Conservation (phyloP, 2,888 invertebrate species). For the Erpobdella octoculata region DNA sequence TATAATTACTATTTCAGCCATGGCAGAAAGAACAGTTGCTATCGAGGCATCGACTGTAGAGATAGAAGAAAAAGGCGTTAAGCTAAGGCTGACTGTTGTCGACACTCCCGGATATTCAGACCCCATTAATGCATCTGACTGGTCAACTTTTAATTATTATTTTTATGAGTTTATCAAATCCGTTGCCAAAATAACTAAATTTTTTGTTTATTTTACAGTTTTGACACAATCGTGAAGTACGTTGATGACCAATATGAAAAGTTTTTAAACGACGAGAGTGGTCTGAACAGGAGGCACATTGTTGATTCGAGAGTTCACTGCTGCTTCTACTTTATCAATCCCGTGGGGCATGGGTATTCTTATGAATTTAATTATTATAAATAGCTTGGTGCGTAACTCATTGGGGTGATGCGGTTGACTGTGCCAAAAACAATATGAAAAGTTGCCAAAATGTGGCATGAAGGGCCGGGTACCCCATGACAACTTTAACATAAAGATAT, state of each 20-base stretch:
- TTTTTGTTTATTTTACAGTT: conserved; percentile 57
- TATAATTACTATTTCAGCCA: too few relatives aligned
- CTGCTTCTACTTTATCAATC: conserved; percentile 56
- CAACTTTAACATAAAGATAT: too few relatives aligned
- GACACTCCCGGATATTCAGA: conserved; percentile 53
- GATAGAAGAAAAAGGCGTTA: conserved; percentile 53
- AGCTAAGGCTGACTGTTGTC: conserved; percentile 49
- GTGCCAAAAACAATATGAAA: too few relatives aligned
- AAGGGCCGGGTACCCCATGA: too few relatives aligned
- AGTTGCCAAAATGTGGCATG: too few relatives aligned
- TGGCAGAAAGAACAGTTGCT: conserved; percentile 50
- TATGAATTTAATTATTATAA: background rate
- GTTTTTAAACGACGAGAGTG: conserved; percentile 69
- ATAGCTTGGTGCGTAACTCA: background rate
- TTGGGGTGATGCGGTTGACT: background rate
- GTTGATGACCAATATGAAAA: conserved; percentile 86
- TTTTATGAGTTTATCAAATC: too few relatives aligned
- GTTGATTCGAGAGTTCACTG: conserved; percentile 94
- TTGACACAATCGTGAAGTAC: conserved; percentile 85
- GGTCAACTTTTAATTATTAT: too few relatives aligned
- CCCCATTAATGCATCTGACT: conserved; percentile 49
- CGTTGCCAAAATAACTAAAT: background rate
- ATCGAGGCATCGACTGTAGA: conserved; percentile 53
- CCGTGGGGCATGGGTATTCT: conserved; percentile 30
- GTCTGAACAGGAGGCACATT: conserved; percentile 87